phyloP scores from a whole-genome alignment of 2,888 invertebrate genomes.

The Ornithoptera priamus region DNA sequence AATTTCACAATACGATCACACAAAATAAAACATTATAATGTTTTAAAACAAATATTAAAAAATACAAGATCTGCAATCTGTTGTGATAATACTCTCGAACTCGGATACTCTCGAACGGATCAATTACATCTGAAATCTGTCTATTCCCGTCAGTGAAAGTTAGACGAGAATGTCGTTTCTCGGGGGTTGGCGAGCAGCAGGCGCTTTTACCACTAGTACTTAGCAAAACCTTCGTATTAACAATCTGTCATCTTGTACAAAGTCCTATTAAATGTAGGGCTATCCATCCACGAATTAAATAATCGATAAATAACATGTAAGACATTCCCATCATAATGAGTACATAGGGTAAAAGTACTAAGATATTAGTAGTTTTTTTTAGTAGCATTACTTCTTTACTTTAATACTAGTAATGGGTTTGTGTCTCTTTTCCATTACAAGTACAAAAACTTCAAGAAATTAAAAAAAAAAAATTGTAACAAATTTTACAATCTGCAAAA shows the following conservation, averaged over 20 bases:
- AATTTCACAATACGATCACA: too few species aligned
- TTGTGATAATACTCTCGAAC: neutral
- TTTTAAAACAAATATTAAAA: neutral
- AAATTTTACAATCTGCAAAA: too few species aligned
- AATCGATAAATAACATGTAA: too few species aligned
- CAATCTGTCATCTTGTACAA: neutral
- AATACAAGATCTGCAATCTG: neutral
- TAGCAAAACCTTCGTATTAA: neutral
- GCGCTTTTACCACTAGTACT: constrained; percentile 22
- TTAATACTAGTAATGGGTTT: too few species aligned
- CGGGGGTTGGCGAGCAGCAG: constrained; percentile 17
- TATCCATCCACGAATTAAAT: too few species aligned
- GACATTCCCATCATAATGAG: too few species aligned
- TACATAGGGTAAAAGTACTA: too few species aligned
- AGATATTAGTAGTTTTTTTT: too few species aligned
- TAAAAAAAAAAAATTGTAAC: too few species aligned
- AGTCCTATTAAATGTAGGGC: neutral
- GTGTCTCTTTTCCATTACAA: too few species aligned
- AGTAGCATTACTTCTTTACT: too few species aligned
- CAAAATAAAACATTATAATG: neutral
- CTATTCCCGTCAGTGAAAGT: constrained; percentile 29
- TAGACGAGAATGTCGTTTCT: constrained; percentile 24
- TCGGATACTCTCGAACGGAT: constrained; percentile 14
- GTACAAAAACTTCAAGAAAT: too few species aligned
- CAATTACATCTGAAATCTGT: constrained; percentile 23